Evolutionary conservation across 2,797 vertebrate species (phyloP).

Genomic region (Semotilus atromaculatus): DNA sequence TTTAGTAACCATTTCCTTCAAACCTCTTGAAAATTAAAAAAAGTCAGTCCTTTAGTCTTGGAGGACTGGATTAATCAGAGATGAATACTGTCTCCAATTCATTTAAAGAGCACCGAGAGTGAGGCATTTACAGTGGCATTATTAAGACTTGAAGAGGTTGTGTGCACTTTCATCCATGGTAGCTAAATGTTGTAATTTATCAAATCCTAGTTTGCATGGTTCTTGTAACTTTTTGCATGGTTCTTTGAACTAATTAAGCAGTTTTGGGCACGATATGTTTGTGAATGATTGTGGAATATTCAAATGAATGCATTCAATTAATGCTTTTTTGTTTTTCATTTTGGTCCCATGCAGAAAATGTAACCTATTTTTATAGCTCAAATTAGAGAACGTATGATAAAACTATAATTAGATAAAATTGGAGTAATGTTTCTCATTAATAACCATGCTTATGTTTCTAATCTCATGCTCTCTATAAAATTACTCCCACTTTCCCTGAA

Average conservation of each 20-base stretch:
- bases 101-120: slow-evolving; percentile 28
- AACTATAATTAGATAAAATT: slow-evolving; percentile 13
- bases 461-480: slow-evolving; percentile 18
- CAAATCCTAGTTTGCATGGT: slow-evolving; percentile 21
- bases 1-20: slow-evolving; percentile 25
- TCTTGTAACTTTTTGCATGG: neutral
- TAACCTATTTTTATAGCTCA: slow-evolving; percentile 1
- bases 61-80: slow-evolving; percentile 52
- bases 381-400: neutral
- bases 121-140: slow-evolving; percentile 36
- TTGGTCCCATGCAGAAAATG: slow-evolving; percentile 19
- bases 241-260: neutral
- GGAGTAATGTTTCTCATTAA: neutral
- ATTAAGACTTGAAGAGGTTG: neutral
- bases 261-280: neutral
- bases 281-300: slow-evolving; percentile 34
- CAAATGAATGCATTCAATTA: slow-evolving; percentile 20
- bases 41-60: slow-evolving; percentile 45
- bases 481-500: neutral
- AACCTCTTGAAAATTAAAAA: slow-evolving; percentile 32
- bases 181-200: slow-evolving; percentile 41
- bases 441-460: neutral
- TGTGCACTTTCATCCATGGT: slow-evolving; percentile 13
- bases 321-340: neutral
- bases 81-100: slow-evolving; percentile 27